Conservation (phyloP, 2,113 vertebrate species). For the Ochotona curzoniae region DNA sequence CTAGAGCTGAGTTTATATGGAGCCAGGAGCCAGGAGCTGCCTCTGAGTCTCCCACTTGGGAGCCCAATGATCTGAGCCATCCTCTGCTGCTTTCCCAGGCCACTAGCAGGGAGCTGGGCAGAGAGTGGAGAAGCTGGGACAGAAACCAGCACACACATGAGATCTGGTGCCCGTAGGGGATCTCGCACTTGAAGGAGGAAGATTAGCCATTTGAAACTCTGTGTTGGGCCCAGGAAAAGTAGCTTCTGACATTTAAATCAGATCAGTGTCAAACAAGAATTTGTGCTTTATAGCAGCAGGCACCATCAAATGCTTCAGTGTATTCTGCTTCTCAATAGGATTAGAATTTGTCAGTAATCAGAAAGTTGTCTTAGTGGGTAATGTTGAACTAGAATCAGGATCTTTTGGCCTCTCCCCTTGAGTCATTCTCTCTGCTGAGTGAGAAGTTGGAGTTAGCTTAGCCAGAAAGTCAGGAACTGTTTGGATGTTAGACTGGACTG, state of each 20-base stretch:
- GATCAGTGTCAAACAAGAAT: neutral
- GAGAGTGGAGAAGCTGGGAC: too few species aligned
- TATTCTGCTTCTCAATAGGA: neutral
- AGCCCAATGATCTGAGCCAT: too few species aligned
- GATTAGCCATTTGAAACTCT: too few species aligned
- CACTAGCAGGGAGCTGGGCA: too few species aligned
- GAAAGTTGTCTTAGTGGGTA: constrained; percentile 29
- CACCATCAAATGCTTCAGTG: neutral
- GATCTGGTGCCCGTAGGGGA: too few species aligned
- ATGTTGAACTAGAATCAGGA: neutral
- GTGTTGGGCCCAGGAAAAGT: neutral
- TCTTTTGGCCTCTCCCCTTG: neutral
- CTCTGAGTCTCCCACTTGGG: too few species aligned
- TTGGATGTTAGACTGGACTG: neutral
- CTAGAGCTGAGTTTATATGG: too few species aligned
- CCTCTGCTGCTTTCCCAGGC: too few species aligned
- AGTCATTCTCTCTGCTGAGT: neutral
- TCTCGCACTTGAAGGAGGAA: too few species aligned
- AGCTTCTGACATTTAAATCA: constrained; percentile 9
- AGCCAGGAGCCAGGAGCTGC: too few species aligned
- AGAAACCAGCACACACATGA: too few species aligned
- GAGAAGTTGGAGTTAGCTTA: neutral
- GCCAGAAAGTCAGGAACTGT: neutral
- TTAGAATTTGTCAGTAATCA: neutral
- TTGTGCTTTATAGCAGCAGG: neutral